A percentile compares a stretch with the other conserved stretches of the same genome.
phyloP scores from a whole-genome alignment of 2,797 vertebrate genomes.

The Onychomys torridus region DNA sequence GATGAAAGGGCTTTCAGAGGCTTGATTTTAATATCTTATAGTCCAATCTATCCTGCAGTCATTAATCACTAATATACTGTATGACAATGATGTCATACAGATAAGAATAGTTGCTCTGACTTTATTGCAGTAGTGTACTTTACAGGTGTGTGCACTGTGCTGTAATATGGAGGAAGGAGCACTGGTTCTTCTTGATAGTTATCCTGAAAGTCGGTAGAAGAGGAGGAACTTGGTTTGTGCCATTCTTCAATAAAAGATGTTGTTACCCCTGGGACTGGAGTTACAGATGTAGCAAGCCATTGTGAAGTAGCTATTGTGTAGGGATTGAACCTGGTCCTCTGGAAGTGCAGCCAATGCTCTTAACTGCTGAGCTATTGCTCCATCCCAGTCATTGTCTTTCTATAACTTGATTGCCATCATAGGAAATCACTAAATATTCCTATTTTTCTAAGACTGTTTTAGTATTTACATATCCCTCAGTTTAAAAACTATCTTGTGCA shows the following conservation, averaged over 20 bases:
- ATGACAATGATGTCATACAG: background rate
- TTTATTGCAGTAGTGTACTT: background rate
- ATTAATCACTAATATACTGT: conserved; percentile 22
- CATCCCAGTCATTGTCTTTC: background rate
- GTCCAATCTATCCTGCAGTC: background rate
- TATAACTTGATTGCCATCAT: conserved; percentile 35
- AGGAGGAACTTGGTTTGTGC: conserved; percentile 35
- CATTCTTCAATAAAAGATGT: background rate
- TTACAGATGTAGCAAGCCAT: background rate
- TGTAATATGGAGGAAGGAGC: background rate
- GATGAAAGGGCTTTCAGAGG: background rate
- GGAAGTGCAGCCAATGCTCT: background rate
- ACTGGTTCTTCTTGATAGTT: conserved; percentile 21
- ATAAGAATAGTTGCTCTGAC: background rate
- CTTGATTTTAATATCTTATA: conserved; percentile 6
- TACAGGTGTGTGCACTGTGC: background rate
- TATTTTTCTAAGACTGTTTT: conserved; percentile 18
- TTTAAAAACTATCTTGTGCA: conserved; percentile 5
- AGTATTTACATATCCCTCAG: background rate
- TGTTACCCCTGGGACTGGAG: background rate
- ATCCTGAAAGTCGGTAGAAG: conserved; percentile 1
- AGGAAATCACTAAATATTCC: conserved; percentile 23
- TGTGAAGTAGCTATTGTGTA: background rate
- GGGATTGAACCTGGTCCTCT: background rate
- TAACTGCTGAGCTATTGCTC: background rate